A percentile compares a stretch with the other conserved stretches of the same genome.
phyloP scores from a whole-genome alignment of 2,797 vertebrate species.

The Trachurus trachurus region DNA sequence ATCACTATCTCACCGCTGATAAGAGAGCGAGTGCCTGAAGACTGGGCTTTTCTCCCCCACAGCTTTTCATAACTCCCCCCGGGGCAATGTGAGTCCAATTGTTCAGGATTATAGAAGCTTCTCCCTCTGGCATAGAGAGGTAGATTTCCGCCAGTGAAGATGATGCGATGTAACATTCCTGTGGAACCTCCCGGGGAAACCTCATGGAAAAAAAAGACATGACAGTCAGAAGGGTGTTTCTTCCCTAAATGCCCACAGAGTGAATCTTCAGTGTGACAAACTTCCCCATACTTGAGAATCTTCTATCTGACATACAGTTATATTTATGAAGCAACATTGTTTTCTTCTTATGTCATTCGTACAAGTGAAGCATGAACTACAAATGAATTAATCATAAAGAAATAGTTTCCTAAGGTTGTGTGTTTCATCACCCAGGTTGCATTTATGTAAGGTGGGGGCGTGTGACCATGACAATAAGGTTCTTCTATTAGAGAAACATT shows the following conservation, averaged over 20 bases:
- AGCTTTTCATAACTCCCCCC: constrained; percentile 68
- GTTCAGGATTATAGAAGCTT: constrained; percentile 67
- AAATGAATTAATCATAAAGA: constrained; percentile 53
- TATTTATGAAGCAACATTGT: constrained; percentile 7
- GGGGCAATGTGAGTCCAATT: constrained; percentile 69
- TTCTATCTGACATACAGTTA: neutral
- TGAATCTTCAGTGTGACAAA: constrained; percentile 2
- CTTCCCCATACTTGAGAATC: neutral
- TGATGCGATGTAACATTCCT: constrained; percentile 52
- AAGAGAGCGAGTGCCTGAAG: constrained; percentile 76
- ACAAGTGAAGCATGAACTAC: constrained; percentile 8
- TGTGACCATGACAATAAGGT: constrained; percentile 7
- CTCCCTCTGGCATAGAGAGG: constrained; percentile 67
- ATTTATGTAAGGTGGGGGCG: neutral
- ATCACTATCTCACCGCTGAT: constrained; percentile 75
- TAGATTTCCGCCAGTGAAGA: constrained; percentile 68
- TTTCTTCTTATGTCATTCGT: constrained; percentile 9
- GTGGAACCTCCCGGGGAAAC: constrained; percentile 43
- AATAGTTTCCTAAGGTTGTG: constrained; percentile 25
- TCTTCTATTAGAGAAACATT: constrained; percentile 19
- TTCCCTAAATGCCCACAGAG: constrained; percentile 12
- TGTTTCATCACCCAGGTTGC: constrained; percentile 34
- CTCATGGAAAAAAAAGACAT: constrained; percentile 22
- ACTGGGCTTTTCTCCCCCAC: constrained; percentile 73
- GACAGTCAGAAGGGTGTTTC: constrained; percentile 28